Percentiles rank a stretch among this genome's conserved stretches.
phyloP scores from a whole-genome alignment of 2,888 invertebrate genomes.

The Theretra japonica region DNA sequence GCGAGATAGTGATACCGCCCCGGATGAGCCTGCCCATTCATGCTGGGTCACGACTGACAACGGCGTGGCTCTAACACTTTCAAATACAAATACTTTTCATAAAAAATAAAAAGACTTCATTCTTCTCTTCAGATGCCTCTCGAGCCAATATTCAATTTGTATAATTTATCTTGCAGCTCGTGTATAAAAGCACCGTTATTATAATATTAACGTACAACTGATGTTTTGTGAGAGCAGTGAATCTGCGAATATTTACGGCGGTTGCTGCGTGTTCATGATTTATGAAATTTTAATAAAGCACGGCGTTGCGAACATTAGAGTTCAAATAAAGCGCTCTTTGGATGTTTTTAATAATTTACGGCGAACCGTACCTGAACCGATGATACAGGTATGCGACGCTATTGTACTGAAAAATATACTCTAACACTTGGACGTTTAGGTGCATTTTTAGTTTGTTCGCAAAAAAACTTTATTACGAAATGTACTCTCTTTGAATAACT shows the following conservation, averaged over 20 bases:
- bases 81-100: too few species aligned
- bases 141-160: too few species aligned
- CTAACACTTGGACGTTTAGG: not conserved
- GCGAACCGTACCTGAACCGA: conserved; percentile 27
- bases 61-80: too few species aligned
- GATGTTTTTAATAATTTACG: conserved; percentile 48
- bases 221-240: not conserved
- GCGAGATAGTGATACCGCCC: too few species aligned
- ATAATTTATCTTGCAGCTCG: not conserved
- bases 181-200: not conserved
- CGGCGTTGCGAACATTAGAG: conserved; percentile 37
- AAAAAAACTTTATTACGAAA: not conserved
- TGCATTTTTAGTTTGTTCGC: not conserved
- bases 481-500: not conserved
- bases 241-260: conserved; percentile 15
- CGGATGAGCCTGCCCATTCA: too few species aligned
- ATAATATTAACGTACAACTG: not conserved
- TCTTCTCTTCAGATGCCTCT: too few species aligned
- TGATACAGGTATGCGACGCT: not conserved
- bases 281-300: conserved; percentile 49
- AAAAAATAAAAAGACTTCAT: too few species aligned
- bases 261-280: conserved; percentile 38
- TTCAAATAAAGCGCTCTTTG: conserved; percentile 42
- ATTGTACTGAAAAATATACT: not conserved
- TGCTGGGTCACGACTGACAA: too few species aligned